Evolutionary conservation across 2,888 invertebrate genomes (phyloP).

Genomic region (Alitta virens): DNA sequence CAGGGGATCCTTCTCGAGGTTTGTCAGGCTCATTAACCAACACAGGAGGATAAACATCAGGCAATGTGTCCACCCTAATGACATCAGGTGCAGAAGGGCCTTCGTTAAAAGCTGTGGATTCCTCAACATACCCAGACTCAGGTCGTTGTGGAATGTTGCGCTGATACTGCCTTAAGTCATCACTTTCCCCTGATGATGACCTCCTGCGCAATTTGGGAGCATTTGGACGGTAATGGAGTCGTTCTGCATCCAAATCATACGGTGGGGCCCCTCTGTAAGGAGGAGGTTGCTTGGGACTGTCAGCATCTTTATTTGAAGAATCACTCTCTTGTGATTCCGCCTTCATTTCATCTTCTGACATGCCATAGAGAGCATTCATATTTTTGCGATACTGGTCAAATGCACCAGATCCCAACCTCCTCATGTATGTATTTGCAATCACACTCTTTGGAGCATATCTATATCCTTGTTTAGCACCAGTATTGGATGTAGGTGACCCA

Average conservation of each 20-base stretch:
- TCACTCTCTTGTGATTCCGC: not conserved
- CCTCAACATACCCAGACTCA: too few relatives aligned
- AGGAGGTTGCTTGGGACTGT: not conserved
- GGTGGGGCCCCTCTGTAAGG: slow-evolving; percentile 2
- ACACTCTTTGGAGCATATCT: slow-evolving; percentile 53
- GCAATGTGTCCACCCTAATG: slow-evolving; percentile 6
- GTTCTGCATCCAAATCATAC: slow-evolving; percentile 21
- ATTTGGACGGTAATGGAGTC: slow-evolving; percentile 28
- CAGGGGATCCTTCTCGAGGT: not conserved
- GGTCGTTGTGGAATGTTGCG: not conserved
- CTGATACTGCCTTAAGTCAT: slow-evolving; percentile 28
- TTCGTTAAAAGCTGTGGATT: too few relatives aligned
- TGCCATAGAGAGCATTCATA: slow-evolving; percentile 38
- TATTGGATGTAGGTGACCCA: not conserved
- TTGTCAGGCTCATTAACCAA: not conserved
- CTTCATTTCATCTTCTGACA: not conserved
- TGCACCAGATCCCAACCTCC: slow-evolving; percentile 38
- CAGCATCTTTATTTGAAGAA: not conserved
- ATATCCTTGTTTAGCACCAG: slow-evolving; percentile 13
- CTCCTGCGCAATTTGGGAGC: slow-evolving; percentile 47
- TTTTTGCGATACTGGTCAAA: slow-evolving; percentile 48
- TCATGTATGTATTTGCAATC: slow-evolving; percentile 55
- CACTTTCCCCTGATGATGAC: slow-evolving; percentile 49
- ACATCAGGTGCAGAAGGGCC: not conserved
- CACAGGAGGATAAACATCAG: not conserved